Evolutionary conservation across 64 coral and sea anemone genomes (phyloP).

Genomic region (Dendrophyllia cribrosa): DNA sequence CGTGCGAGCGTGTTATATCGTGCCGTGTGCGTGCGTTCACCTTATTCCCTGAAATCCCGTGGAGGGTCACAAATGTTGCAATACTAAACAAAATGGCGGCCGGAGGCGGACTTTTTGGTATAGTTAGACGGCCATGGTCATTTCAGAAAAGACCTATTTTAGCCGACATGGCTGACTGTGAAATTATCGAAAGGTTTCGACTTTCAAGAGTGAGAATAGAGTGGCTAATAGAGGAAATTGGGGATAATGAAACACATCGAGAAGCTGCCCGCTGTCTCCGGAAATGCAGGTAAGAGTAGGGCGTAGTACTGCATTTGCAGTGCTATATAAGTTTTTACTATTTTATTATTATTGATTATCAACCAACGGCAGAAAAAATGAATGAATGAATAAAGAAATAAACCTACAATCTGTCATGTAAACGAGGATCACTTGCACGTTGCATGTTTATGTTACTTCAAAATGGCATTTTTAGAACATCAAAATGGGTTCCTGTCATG

Average conservation of each 20-base stretch:
- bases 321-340: background rate
- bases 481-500: too few species aligned
- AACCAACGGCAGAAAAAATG: background rate
- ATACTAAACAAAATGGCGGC: background rate
- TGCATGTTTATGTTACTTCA: too few species aligned
- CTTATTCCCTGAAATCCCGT: too few species aligned
- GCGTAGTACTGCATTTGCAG: background rate
- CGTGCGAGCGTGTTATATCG: too few species aligned
- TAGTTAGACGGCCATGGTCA: background rate
- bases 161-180: slow-evolving; percentile 10
- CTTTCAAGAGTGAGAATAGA: background rate
- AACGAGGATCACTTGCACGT: too few species aligned
- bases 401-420: too few species aligned
- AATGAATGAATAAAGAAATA: too few species aligned
- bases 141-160: background rate
- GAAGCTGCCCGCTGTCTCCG: background rate
- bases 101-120: background rate
- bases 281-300: background rate
- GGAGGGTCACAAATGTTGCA: too few species aligned
- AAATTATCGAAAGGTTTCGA: background rate
- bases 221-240: background rate
- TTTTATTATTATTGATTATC: background rate
- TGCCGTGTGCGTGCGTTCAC: too few species aligned
- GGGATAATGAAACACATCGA: background rate
- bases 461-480: too few species aligned